Conservation (phyloP, 2,113 vertebrate species). For the Loxodonta africana region DNA sequence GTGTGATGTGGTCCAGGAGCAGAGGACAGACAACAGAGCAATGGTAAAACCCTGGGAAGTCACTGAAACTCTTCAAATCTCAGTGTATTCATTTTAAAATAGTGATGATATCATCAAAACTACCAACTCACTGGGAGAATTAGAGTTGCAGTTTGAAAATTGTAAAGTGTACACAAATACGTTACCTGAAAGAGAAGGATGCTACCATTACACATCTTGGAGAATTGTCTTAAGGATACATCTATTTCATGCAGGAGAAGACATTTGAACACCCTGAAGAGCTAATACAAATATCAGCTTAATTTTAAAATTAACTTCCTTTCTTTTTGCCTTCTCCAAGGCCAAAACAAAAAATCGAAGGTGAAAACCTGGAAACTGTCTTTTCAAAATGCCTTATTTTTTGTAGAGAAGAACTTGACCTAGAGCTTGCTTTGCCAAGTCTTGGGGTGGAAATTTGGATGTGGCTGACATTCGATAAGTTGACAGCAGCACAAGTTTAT, state of each 20-base stretch:
- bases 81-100: background rate
- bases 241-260: background rate
- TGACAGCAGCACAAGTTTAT: background rate
- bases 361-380: background rate
- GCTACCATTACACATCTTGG: background rate
- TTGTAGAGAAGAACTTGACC: background rate
- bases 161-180: background rate
- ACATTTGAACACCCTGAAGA: background rate
- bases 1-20: background rate
- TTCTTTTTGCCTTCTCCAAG: background rate
- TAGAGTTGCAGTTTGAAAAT: constrained; percentile 15
- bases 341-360: constrained; percentile 33
- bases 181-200: background rate
- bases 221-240: background rate
- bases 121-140: background rate
- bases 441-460: background rate
- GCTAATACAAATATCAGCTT: background rate
- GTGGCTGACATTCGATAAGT: background rate
- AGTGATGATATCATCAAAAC: background rate
- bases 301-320: background rate
- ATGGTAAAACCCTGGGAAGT: background rate
- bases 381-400: constrained; percentile 51
- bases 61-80: background rate
- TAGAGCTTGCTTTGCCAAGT: background rate
- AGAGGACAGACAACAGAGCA: accelerated